These are phyloP conservation scores for Formica exsecta DNA, from an alignment of 1,140 invertebrate genomes.

Conservation along the genomic window DNA sequence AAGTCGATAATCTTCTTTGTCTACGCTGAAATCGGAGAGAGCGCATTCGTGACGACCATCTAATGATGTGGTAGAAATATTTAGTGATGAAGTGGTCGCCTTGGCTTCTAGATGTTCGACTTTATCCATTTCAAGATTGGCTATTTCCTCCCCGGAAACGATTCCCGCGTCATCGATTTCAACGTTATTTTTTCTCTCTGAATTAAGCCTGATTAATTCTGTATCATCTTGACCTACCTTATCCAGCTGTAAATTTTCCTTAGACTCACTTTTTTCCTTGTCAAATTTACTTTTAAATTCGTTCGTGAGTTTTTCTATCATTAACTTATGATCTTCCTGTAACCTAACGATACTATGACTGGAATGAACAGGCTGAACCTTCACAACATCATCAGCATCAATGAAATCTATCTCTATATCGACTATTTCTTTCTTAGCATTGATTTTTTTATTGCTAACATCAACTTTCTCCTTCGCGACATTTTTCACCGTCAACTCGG, in stretches of 20 bases:
- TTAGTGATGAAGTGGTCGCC: slow-evolving; percentile 41
- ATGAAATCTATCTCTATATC: slow-evolving; percentile 35
- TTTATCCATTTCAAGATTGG: slow-evolving; percentile 11
- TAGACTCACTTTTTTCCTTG: not conserved
- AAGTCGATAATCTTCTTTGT: slow-evolving; percentile 70
- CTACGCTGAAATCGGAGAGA: slow-evolving; percentile 69
- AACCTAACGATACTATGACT: slow-evolving; percentile 10
- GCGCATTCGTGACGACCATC: slow-evolving; percentile 67
- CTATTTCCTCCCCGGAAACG: not conserved
- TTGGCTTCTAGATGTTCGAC: not conserved
- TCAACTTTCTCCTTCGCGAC: not conserved
- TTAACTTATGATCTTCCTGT: slow-evolving; percentile 29
- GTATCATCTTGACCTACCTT: slow-evolving; percentile 9
- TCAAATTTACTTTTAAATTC: slow-evolving; percentile 1
- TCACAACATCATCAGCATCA: slow-evolving; percentile 67
- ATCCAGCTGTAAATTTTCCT: slow-evolving; percentile 22
- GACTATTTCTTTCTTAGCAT: slow-evolving; percentile 1
- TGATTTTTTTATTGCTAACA: not conserved
- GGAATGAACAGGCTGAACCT: slow-evolving; percentile 62
- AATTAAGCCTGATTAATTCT: not conserved
- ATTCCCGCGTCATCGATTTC: not conserved
- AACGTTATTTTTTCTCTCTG: not conserved
- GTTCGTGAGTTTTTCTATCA: slow-evolving; percentile 14
- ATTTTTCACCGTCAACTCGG: not conserved
- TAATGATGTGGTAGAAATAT: slow-evolving; percentile 16